Evolutionary conservation across 2,888 invertebrate genomes (phyloP), one percentile per base, ranked within the genome.

Genomic region (Cryptocheilus praepositus): DNA sequence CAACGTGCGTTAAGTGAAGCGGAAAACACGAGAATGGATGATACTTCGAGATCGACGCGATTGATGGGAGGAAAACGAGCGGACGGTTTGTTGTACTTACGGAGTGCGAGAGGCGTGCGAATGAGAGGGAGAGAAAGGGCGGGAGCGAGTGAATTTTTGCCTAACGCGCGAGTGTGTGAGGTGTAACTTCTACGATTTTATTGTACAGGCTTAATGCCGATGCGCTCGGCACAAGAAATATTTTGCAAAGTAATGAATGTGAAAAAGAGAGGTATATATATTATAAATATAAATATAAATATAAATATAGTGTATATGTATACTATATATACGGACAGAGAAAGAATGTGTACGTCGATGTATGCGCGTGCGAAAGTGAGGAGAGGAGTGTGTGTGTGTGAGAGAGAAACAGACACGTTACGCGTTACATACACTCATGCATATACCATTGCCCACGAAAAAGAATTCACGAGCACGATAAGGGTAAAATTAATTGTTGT

Each of bases 161-260:
- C 85, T 82, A 82, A 81, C 8, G 79, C 8, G 79, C 76, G 74
- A 49, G n/a, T 80, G 36, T 36, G 72, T 65, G 69, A 68, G 74
- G 63, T 79, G 81, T 81, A 76, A 83, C 36, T 36, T 78, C 79
- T 72, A 79, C 77, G 69, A 76, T 83, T 85, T 81, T 86, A 86
- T 84, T 82, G 83, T 84, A 83, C 81, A 81, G 84, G 80, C 81
- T 82, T 84, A 81, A 74, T 73, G 77, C 67, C 77, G 79, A 73
- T 61, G 22, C 73, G 73, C 73, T 79, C 77, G 82, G 78, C 76
- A 74, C 81, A 80, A 79, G 75, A 83, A 79, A 82, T 83, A 83
- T 85, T 86, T 83, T 85, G 82, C 81, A 80, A 81, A 80, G 72
- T 83, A 79, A 83, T 76, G 73, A 83, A 81, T 79, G 82, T 81